Base-by-base conservation (phyloP, 2,113 vertebrate genomes). In the zebrafish (Danio rerio) region DNA sequence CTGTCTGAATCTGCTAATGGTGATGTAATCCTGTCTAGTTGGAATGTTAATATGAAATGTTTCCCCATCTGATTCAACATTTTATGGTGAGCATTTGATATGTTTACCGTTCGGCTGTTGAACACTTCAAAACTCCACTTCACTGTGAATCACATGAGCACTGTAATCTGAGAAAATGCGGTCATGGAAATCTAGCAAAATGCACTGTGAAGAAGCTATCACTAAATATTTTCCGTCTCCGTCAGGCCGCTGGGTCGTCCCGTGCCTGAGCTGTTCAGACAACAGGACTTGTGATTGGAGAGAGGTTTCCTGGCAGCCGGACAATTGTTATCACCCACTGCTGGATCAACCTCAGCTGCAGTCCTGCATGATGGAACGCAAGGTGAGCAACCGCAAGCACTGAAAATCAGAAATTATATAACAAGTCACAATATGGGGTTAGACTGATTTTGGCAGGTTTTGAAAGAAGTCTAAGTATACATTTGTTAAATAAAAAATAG, bases 261-360 rank as follows among this genome's bases (percentile, higher is more conserved):
- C 98, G 8, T 99, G 98, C 84, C 95, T 99, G 84, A 98, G 95
- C 83, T 99, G 97, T 84, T 95, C 95, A 15, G 98, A 99, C 90
- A 98, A 97, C 90, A 95, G 96, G 85, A 99, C 98, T 3, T 99
- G 98, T 53, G 97, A 99, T 89, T 99, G 98, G 98, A 93, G 96
- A 88, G 95, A 95, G 90, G 94, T 98, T 88, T 92, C 91, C 0
- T 99, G 97, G 98, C 95, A 96, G 87, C 96, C 98, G 3, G 92
- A 95, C 0, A 84, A 90, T 74, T 99, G 98, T 89, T 92, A 59
- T 0, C 88, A 98, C 12, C 86, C 90, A 0, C 16, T 94, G 65
- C 87, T 96, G 66, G 86, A 91, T 11, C 94, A 92, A 50, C 84
- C 87, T 0, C 90, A 94, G 65, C 92, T 99, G 66, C 97, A 96